These are phyloP conservation scores for Orientallactaga sibirica DNA, from an alignment of 2,797 vertebrate genomes.

Conservation along the genomic window DNA sequence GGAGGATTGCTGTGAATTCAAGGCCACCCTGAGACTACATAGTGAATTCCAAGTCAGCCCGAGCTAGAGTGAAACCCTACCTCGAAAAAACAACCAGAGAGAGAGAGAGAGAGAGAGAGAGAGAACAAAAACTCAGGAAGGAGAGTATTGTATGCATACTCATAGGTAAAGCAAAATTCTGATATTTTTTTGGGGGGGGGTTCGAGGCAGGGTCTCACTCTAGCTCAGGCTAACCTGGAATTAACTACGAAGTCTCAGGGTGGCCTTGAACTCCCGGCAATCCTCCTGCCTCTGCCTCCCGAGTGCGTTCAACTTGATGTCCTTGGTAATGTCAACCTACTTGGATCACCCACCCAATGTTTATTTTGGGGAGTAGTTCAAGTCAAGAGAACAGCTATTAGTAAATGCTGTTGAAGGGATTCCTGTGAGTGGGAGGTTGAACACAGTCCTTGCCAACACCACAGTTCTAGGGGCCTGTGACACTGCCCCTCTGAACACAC, in stretches of 20 bases:
- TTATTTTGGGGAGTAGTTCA: conserved; percentile 66
- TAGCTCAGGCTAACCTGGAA: too few relatives aligned
- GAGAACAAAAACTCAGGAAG: neutral
- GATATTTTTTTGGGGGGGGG: too few relatives aligned
- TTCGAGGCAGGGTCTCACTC: too few relatives aligned
- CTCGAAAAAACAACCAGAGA: neutral
- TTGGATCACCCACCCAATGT: conserved; percentile 11
- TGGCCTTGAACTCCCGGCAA: too few relatives aligned
- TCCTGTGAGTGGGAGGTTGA: conserved; percentile 35
- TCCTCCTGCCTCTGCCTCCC: too few relatives aligned
- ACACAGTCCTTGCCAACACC: conserved; percentile 9
- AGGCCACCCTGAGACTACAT: too few relatives aligned
- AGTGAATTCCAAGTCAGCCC: too few relatives aligned
- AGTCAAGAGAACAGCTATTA: conserved; percentile 62
- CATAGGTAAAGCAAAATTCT: neutral
- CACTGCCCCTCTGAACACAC: neutral
- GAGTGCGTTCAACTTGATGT: neutral
- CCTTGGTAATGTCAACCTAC: neutral
- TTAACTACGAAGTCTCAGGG: too few relatives aligned
- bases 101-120: too few relatives aligned
- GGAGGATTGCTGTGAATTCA: too few relatives aligned
- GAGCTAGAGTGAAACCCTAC: too few relatives aligned
- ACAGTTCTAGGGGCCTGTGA: neutral
- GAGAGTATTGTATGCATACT: accelerated
- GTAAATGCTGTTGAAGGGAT: conserved; percentile 48